These are phyloP conservation scores for Diuraphis noxia DNA, from an alignment of 1,140 invertebrate genomes.

Conservation along the genomic window DNA sequence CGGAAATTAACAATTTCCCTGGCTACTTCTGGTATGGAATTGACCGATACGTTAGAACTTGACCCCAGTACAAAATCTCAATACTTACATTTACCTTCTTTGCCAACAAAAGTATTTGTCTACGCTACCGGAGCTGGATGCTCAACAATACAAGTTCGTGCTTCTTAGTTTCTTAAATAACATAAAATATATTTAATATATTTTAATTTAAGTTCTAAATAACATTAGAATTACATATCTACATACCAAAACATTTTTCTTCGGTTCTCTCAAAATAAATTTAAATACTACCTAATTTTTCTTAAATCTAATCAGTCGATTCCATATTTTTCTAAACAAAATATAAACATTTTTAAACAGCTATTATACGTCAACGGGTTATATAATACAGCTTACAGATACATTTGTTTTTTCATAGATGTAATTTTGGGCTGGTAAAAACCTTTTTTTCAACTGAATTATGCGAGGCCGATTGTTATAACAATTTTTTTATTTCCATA, in stretches of 20 bases:
- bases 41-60: conserved; percentile 68
- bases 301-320: neutral
- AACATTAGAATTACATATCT: neutral
- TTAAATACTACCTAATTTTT: neutral
- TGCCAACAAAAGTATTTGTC: conserved; percentile 70
- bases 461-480: too few species aligned
- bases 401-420: too few species aligned
- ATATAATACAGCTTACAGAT: neutral
- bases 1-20: conserved; percentile 67
- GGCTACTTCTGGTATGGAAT: conserved; percentile 70
- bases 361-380: neutral
- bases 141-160: conserved; percentile 66
- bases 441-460: too few species aligned
- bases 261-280: neutral
- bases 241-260: neutral
- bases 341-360: neutral
- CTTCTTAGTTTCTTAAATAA: conserved; percentile 8
- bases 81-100: conserved; percentile 65
- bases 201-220: neutral
- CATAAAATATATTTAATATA: neutral
- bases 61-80: conserved; percentile 63
- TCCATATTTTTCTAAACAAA: neutral
- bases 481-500: too few species aligned
- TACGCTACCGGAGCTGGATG: conserved; percentile 70
- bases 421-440: too few species aligned